Evolutionary conservation across 2,888 invertebrate species (phyloP).

Genomic region (Cancer borealis): DNA sequence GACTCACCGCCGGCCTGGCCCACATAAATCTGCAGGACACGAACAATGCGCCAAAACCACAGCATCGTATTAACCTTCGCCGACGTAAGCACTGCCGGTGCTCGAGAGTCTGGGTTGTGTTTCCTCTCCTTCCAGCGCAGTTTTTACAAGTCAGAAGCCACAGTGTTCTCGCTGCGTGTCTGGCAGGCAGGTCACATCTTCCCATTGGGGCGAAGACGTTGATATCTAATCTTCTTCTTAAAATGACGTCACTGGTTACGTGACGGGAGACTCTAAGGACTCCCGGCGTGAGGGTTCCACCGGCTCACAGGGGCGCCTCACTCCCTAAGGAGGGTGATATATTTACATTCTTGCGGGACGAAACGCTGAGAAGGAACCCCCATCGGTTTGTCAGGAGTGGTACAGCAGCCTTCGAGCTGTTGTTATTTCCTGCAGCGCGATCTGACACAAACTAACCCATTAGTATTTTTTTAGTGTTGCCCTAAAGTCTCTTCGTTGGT

Average conservation of each 20-base stretch:
- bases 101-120: not conserved
- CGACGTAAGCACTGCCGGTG: not conserved
- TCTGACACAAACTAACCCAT: not conserved
- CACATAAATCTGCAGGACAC: not conserved
- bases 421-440: not conserved
- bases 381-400: not conserved
- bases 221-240: conserved; percentile 18
- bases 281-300: conserved; percentile 18
- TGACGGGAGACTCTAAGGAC: conserved; percentile 31
- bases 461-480: not conserved
- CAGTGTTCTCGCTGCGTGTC: not conserved
- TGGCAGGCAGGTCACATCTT: conserved; percentile 13
- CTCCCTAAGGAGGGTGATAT: conserved; percentile 30
- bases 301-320: conserved; percentile 30
- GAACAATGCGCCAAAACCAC: not conserved
- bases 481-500: not conserved
- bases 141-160: not conserved
- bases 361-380: not conserved
- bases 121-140: not conserved
- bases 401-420: not conserved
- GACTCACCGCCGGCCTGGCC: not conserved
- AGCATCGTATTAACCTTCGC: not conserved
- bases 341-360: conserved; percentile 26
- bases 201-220: conserved; percentile 4
- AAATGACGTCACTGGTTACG: conserved; percentile 5